These are phyloP conservation scores for Petrocephalus schoutedeni DNA, from an alignment of 2,797 vertebrate genomes.

Conservation along the genomic window DNA sequence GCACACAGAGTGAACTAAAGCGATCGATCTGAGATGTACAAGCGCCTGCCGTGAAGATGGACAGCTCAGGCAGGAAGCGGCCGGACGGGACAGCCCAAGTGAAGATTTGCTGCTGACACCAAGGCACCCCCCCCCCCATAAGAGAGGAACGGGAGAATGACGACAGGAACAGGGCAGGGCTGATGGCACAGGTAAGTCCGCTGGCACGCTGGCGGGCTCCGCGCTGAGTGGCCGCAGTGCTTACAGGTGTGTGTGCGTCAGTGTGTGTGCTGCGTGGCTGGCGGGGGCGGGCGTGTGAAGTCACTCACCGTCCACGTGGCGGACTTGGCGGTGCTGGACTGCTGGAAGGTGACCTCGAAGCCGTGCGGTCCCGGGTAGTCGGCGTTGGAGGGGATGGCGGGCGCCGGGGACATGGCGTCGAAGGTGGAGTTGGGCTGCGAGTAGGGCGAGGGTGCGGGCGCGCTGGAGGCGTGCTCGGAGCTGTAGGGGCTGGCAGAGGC, in stretches of 20 bases:
- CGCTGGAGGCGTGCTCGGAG: constrained; percentile 87
- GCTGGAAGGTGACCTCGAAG: constrained; percentile 98
- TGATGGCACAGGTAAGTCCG: not conserved
- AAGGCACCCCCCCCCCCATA: not conserved
- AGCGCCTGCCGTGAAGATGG: not conserved
- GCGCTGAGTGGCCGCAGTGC: not conserved
- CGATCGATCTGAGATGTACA: not conserved
- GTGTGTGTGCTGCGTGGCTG: not conserved
- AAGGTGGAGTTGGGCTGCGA: constrained; percentile 98
- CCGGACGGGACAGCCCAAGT: not conserved
- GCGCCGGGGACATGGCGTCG: constrained; percentile 90
- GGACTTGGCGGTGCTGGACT: constrained; percentile 96
- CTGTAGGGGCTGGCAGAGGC: constrained; percentile 90
- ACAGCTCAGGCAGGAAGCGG: not conserved
- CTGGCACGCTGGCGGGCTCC: not conserved
- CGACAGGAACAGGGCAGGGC: not conserved
- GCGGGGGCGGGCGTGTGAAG: not conserved
- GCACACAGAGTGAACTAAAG: too few species aligned
- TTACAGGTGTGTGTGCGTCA: constrained; percentile 16
- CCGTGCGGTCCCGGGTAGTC: constrained; percentile 91
- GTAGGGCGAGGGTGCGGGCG: constrained; percentile 91
- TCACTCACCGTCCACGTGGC: constrained; percentile 98
- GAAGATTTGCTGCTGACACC: not conserved
- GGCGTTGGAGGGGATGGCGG: constrained; percentile 94
- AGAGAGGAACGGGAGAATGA: not conserved